Evolutionary conservation across 2,797 vertebrate species (phyloP), one percentile per base, ranked within the genome.

Genomic region (Tinamus major): DNA sequence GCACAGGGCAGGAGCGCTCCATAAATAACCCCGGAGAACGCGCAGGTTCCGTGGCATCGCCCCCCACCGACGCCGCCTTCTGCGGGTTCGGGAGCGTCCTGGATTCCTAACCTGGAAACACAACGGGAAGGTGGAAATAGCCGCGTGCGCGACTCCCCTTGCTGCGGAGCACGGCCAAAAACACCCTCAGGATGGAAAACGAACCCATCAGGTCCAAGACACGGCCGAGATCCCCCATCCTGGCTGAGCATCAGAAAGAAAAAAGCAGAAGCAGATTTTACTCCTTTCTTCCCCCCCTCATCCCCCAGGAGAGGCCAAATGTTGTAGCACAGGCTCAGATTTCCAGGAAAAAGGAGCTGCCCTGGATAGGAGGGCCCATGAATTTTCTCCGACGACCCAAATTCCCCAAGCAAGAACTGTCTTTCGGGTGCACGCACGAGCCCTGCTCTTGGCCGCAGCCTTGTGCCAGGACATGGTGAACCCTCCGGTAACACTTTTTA

Each of bases 91-190:
- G 74, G 75, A 85, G 62, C 10, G 89, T 88, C 93, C 94, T 80
- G 93, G 71, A 96, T 96, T 96, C 51, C 93, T 88, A 95, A 90
- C 94, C 94, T 95, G 94, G 77, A 93, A 95, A 94, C 0, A 0
- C 65, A 94, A 65, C 0, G n/a, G 55, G 35, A 51, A 0, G 1
- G 71, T 63, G 79, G 59, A 81, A 95, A 78, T 27, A 89, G 88
- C 46, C 75, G 72, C 48, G 48, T 13, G 48, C 48, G 23, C 20
- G 48, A 11, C 48, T 49, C 46, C 46, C 46, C 46, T 21, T 6
- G 3, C 70, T 62, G 80, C 67, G 69, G 39, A 33, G 49, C 2
- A 0, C 24, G 33, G 41, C 75, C 85, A 87, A 90, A 94, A 67
- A 69, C 44, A 6, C 6, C 1, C 4, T 70, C 46, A 56, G 69